Evolutionary conservation across 2,888 invertebrate genomes (phyloP), one percentile per base, ranked within the genome.

Genomic region (Eilema caniola): DNA sequence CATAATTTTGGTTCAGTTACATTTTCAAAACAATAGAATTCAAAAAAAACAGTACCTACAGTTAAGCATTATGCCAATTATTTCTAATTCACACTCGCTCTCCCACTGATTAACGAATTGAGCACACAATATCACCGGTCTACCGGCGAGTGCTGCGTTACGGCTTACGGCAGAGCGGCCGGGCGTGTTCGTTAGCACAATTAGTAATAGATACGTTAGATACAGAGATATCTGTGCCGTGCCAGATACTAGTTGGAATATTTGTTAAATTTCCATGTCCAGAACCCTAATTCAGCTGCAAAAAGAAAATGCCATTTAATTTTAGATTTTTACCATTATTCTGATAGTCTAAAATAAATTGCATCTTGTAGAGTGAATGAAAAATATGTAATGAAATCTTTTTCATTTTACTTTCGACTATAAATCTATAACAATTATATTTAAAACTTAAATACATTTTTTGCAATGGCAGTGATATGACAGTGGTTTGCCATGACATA

Each of bases 71-170:
- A 53, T 10, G 20, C 20, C n/a, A 53, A 53, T 53, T 53, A 53
- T 53, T n/a, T 53, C n/a, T 53, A 53, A 53, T 53, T 53, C 53
- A n/a, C n/a, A 53, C 53, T 53, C 53, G 53, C n/a, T n/a, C n/a
- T 53, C 53, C 20, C 2, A 53, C n/a, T n/a, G 53, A 53, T 53
- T 53, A 53, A 53, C 16, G n/a, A 53, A 53, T 53, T 53, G 53
- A 53, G 53, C n/a, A n/a, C 53, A 53, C 53, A 53, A 53, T 53
- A 53, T 53, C 53, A 53, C n/a, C 53, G 53, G 53, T 53, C 8
- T 53, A 53, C 3, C 1, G 53, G n/a, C 20, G n/a, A 53, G 53
- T 53, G n/a, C 53, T 53, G 53, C 10, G n/a, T 53, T 53, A 8
- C n/a, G 4, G 28, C n/a, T n/a, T 28, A 28, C 28, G 28, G 7